phyloP scores from a whole-genome alignment of 2,113 vertebrate species.

The Sylvia atricapilla region DNA sequence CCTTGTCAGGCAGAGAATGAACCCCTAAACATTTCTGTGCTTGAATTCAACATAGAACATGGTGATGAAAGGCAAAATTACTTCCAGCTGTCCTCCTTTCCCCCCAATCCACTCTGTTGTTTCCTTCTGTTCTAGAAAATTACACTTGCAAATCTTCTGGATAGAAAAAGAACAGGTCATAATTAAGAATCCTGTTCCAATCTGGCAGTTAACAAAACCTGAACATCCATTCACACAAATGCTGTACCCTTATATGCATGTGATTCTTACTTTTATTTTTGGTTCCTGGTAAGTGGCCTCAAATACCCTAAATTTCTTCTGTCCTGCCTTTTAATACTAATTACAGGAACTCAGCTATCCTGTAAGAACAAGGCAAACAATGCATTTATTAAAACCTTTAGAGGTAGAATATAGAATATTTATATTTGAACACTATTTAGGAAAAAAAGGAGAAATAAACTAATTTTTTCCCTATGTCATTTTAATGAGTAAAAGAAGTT shows the following conservation, averaged over 20 bases:
- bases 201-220: background rate
- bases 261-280: background rate
- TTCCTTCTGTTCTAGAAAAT: background rate
- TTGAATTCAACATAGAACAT: background rate
- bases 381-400: background rate
- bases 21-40: background rate
- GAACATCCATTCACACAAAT: background rate
- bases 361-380: background rate
- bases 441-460: background rate
- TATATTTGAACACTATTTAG: background rate
- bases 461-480: background rate
- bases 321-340: background rate
- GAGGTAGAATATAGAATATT: background rate
- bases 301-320: background rate
- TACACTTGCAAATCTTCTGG: background rate
- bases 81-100: background rate
- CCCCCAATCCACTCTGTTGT: background rate
- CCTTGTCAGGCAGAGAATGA: background rate
- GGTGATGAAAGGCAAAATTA: background rate
- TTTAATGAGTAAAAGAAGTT: background rate
- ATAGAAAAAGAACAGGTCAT: background rate
- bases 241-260: background rate
- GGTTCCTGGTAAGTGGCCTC: background rate
- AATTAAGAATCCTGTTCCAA: background rate
- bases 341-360: background rate